Evolutionary conservation across 2,113 vertebrate genomes (phyloP).

Genomic region (Fukomys damarensis): DNA sequence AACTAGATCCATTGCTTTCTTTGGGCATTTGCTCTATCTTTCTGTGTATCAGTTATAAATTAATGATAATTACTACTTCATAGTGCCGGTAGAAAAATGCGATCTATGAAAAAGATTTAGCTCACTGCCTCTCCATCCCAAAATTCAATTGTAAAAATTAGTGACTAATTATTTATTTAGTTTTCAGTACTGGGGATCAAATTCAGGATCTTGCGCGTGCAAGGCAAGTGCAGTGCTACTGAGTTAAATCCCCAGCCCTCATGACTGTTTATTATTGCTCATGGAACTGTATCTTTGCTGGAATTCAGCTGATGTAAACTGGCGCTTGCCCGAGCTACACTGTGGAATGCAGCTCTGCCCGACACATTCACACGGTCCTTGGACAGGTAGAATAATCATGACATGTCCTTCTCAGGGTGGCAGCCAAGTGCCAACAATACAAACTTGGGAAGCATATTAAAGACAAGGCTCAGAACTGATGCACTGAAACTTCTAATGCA

Average conservation of each 20-base stretch:
- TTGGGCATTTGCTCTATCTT: background rate
- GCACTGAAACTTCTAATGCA: background rate
- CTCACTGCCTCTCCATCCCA: background rate
- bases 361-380: background rate
- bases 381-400: background rate
- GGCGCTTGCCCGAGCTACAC: background rate
- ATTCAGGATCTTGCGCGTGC: too few relatives aligned
- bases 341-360: background rate
- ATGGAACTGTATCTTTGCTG: background rate
- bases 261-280: background rate
- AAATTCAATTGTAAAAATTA: background rate
- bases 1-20: background rate
- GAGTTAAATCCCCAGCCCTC: too few relatives aligned
- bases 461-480: background rate
- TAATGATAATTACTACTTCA: background rate
- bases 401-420: background rate
- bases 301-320: background rate
- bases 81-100: background rate
- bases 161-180: too few relatives aligned
- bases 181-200: too few relatives aligned
- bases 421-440: background rate
- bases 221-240: too few relatives aligned
- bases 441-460: background rate
- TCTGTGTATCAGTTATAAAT: background rate
- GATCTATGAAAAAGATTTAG: background rate